Evolutionary conservation across 2,797 vertebrate species (phyloP), one percentile per base, ranked within the genome.

Genomic region (Xiphophorus birchmanni): DNA sequence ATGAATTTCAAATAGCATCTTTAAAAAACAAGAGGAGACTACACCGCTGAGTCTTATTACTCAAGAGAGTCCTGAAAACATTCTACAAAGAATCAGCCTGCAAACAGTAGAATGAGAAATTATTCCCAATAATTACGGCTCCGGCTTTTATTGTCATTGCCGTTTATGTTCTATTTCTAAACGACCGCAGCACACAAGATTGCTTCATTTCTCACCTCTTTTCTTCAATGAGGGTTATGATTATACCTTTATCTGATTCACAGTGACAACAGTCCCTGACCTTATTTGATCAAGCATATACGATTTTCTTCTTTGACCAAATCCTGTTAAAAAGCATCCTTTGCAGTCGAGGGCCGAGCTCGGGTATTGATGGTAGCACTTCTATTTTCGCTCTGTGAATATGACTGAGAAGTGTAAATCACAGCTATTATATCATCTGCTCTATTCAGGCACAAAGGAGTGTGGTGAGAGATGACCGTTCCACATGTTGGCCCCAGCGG

Each of bases 1-100:
- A 85, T 93, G 93, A 95, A 95, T 95, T 93, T 90, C 90, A 93
- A 95, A 95, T 86, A 91, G 91, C 83, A 63, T 91, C 92, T 94
- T 94, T 93, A 89, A 93, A 91, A 93, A 94, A 91, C 82, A 86
- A 86, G 83, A 82, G 81, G 82, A 87, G 87, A 89, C 86, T 89
- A 87, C 81, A 82, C 89, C 87, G 37, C 74, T 35, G 82, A 84
- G 87, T 76, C 54, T 75, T 73, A 85, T 89, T 83, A 89, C 90
- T 84, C 86, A 77, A 79, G 88, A 90, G 85, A 78, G 83, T 87
- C 78, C 87, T 73, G 82, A 89, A 91, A 87, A 91, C 88, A 85
- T 88, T 90, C 89, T 75, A 90, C 75, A 90, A 86, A 92, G 88
- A 90, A 88, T 87, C 81, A 29, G 58, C 87, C 81, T 9, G 11